phyloP scores from a whole-genome alignment of 92 coral and sea anemone genomes.

The Parazoanthus swiftii region DNA sequence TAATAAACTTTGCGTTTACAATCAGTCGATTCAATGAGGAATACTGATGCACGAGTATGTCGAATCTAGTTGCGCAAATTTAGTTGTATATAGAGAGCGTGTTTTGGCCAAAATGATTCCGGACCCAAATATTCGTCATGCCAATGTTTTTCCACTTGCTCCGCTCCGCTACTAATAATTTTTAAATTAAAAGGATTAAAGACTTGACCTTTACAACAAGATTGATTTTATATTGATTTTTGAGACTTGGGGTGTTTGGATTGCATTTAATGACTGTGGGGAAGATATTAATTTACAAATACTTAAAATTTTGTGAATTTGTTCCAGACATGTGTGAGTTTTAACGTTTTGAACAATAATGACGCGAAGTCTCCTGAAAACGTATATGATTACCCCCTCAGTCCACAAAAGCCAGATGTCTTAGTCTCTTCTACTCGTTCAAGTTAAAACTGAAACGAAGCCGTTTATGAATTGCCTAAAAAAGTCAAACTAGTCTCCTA shows the following conservation, averaged over 20 bases:
- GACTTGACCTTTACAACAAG: slow-evolving; percentile 17
- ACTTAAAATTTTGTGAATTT: too few species aligned
- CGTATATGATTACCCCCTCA: too few species aligned
- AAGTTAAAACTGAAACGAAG: too few species aligned
- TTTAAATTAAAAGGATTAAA: neutral
- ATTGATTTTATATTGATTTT: neutral
- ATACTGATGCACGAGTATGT: slow-evolving; percentile 8
- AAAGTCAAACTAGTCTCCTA: too few species aligned
- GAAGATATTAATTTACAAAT: neutral
- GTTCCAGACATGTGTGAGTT: too few species aligned
- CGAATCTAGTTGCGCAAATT: neutral
- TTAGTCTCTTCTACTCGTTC: too few species aligned
- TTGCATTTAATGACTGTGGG: neutral
- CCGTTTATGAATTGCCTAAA: too few species aligned
- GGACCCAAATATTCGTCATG: neutral
- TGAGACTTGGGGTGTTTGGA: neutral
- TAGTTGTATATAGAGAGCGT: neutral
- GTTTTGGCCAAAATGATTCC: neutral
- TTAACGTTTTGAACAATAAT: too few species aligned
- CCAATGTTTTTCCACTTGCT: neutral
- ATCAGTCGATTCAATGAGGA: neutral
- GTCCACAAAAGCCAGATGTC: too few species aligned
- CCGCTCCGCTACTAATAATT: neutral
- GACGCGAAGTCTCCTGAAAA: too few species aligned
- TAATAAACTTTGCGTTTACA: neutral